Percentiles rank a stretch among this genome's conserved stretches.
Evolutionary conservation across 2,797 vertebrate species (phyloP).

Genomic region (Sarcophilus harrisii): DNA sequence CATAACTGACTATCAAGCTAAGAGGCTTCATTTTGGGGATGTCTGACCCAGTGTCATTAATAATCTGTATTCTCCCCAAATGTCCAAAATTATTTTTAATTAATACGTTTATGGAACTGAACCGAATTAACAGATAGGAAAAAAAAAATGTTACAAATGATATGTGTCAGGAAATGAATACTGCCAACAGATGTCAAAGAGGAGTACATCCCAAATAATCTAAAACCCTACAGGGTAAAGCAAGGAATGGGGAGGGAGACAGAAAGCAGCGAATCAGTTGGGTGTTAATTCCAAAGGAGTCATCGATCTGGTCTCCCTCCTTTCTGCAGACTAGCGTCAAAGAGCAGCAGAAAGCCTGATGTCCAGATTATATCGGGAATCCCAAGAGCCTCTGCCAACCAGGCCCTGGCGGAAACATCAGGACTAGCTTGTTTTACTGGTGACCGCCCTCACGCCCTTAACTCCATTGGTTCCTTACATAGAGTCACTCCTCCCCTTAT

Average conservation of each 20-base stretch:
- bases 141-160: background rate
- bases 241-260: background rate
- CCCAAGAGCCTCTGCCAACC: no score
- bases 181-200: background rate
- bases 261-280: background rate
- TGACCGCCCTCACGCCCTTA: background rate
- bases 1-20: background rate
- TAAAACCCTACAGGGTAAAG: background rate
- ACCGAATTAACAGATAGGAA: background rate
- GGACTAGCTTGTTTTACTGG: background rate
- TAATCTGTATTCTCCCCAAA: background rate
- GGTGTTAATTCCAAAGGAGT: background rate
- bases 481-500: background rate
- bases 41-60: background rate
- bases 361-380: background rate
- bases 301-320: no score
- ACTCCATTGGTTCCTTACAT: background rate
- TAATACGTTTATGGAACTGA: background rate
- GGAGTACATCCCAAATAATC: background rate
- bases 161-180: background rate
- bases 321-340: background rate
- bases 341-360: background rate
- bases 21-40: background rate
- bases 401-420: background rate
- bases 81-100: background rate